Conservation (phyloP, 1,140 invertebrate genomes). For the Frieseomelitta varia region DNA sequence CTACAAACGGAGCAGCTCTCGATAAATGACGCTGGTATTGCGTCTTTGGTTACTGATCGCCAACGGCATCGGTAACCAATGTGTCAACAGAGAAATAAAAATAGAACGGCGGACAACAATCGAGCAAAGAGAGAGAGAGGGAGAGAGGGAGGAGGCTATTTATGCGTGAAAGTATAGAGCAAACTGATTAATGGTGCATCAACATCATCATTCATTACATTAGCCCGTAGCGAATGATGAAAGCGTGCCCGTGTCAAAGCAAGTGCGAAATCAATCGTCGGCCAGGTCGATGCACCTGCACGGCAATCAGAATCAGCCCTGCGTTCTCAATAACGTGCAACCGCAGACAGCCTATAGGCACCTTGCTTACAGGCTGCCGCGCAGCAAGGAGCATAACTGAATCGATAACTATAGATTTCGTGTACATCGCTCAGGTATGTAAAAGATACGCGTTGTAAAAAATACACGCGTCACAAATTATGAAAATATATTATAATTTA, state of each 20-base stretch:
- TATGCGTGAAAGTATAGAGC: constrained; percentile 21
- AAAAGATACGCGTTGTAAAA: too few relatives aligned
- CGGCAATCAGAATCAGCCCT: constrained; percentile 34
- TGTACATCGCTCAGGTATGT: too few relatives aligned
- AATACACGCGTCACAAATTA: too few relatives aligned
- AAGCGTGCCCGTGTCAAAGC: constrained; percentile 55
- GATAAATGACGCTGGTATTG: too few relatives aligned
- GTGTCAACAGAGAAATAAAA: neutral
- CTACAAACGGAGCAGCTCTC: too few relatives aligned
- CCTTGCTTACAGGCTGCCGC: too few relatives aligned
- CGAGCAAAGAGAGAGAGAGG: neutral
- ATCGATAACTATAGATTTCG: too few relatives aligned
- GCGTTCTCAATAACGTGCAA: constrained; percentile 25
- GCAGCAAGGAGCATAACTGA: too few relatives aligned
- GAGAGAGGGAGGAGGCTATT: neutral
- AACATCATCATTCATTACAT: constrained; percentile 55
- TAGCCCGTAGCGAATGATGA: constrained; percentile 46
- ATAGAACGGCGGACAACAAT: neutral
- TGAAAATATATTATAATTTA: too few relatives aligned
- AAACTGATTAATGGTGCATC: constrained; percentile 33
- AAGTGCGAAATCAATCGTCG: constrained; percentile 61
- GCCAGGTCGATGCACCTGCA: constrained; percentile 49
- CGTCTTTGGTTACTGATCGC: too few relatives aligned
- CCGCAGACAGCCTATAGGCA: neutral
- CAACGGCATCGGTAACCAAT: too few relatives aligned